Evolutionary conservation across 2,113 vertebrate genomes (phyloP), one percentile per base, ranked within the genome.

Genomic region (Gallinago paraguaiae): DNA sequence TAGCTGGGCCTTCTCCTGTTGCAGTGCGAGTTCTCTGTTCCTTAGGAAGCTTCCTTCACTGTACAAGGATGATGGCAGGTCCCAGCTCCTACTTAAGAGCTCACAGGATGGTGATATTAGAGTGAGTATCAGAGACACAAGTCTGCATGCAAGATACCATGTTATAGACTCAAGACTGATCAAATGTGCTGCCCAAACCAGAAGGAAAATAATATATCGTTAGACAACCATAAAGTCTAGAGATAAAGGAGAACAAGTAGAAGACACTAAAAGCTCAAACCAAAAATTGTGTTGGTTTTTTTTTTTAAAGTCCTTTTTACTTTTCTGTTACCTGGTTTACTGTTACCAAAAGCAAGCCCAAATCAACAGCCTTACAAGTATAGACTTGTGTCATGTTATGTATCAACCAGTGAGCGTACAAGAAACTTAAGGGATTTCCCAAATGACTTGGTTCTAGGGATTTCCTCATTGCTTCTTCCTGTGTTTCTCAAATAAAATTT

Each of bases 271-370:
- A 83, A 83, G 5, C 30, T 69, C 16, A 68, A 74, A 19, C 3
- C 0, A 75, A 56, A 72, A 37, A n/a, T 19, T 14, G 10, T 50
- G 11, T 1, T 1, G 1, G 8, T 11, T 45, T 80, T 59, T 16
- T 14, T 75, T 74, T 59, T 3, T 31, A 67, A 13, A 46, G 1
- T 4, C 14, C 11, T 71, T 82, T 77, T 53, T 41, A 37, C 17
- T 61, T 25, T 56, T 54, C 30, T 3, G 2, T 41, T 54, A 43
- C 24, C 6, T 39, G 19, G 15, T 43, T 53, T 46, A 37, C 17
- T 56, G 25, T 41, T 54, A 43, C 31, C 48, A 68, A 89, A 80
- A 75, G 8, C 27, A 79, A 84, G 11, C 6, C n/a, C 41, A 74
- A 80, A n/a, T 30, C 18, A 43, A 43, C 27, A 50, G 68, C 19